Percentiles rank a stretch among this genome's conserved stretches.
Conservation (phyloP, 2,113 vertebrate genomes). For the Cephalopholis sonnerati region DNA sequence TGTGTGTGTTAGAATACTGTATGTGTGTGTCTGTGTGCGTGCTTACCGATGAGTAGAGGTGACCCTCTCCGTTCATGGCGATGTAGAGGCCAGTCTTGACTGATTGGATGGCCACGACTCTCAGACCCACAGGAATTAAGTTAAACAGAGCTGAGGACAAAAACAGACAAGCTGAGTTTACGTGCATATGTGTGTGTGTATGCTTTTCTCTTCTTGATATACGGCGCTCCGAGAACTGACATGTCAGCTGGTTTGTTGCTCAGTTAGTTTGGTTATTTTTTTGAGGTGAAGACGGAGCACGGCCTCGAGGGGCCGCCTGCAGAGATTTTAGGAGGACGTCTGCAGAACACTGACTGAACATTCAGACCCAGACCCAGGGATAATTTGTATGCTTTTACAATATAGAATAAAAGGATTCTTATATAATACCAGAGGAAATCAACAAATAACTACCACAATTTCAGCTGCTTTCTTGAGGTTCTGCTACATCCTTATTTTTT, state of each 20-base stretch:
- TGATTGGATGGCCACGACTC: slow-evolving; percentile 97
- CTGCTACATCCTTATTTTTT: no score
- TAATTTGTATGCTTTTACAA: background rate
- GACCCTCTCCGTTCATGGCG: slow-evolving; percentile 97
- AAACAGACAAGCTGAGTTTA: slow-evolving; percentile 40
- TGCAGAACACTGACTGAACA: background rate
- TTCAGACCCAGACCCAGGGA: background rate
- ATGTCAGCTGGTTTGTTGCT: slow-evolving; percentile 11
- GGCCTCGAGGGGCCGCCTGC: background rate
- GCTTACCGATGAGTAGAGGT: slow-evolving; percentile 98
- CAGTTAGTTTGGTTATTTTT: slow-evolving; percentile 12
- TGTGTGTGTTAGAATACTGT: background rate
- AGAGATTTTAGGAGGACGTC: slow-evolving; percentile 9
- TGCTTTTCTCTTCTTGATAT: background rate
- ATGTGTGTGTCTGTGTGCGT: background rate
- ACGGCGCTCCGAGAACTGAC: background rate
- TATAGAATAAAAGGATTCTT: background rate
- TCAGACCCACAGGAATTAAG: slow-evolving; percentile 97
- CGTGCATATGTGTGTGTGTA: background rate
- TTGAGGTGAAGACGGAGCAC: background rate
- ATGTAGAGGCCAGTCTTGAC: slow-evolving; percentile 97
- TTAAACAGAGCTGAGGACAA: slow-evolving; percentile 93
- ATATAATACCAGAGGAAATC: background rate
- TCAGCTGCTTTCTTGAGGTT: background rate
- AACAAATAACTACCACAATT: background rate